These are phyloP conservation scores for Manis javanica DNA, from an alignment of 2,797 vertebrate species.

Conservation along the genomic window DNA sequence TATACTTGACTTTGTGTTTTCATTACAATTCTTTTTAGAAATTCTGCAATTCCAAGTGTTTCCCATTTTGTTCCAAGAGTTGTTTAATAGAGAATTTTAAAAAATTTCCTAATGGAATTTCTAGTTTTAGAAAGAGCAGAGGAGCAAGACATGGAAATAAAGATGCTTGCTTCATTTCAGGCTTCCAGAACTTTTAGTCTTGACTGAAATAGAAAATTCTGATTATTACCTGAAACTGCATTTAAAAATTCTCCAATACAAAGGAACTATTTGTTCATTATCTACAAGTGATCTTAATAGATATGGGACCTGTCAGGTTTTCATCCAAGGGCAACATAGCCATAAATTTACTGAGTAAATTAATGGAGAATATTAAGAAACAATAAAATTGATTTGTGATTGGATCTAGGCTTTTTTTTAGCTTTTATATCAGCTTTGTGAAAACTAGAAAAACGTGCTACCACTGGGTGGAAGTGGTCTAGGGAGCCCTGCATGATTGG, in stretches of 20 bases:
- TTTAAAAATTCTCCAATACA: background rate
- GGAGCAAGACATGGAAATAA: background rate
- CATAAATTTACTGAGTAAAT: background rate
- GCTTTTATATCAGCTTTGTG: background rate
- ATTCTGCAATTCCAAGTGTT: background rate
- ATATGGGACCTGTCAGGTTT: background rate
- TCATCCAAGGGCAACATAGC: background rate
- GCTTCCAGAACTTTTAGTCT: constrained; percentile 24
- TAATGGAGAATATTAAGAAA: background rate
- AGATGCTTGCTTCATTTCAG: background rate
- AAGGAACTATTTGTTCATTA: background rate
- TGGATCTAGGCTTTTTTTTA: background rate
- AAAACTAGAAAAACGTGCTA: background rate
- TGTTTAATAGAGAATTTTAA: background rate
- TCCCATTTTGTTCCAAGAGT: background rate
- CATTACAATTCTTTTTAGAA: background rate
- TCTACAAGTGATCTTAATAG: background rate
- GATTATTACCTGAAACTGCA: background rate
- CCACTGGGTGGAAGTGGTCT: background rate
- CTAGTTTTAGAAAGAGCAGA: constrained; percentile 31
- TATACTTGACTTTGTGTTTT: background rate
- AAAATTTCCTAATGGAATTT: background rate
- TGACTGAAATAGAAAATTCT: constrained; percentile 17
- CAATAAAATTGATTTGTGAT: background rate
- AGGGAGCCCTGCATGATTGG: background rate